A percentile compares a stretch with the other conserved stretches of the same genome.
Conservation (phyloP, 1,140 invertebrate genomes). For the roundworm (Caenorhabditis elegans) region DNA sequence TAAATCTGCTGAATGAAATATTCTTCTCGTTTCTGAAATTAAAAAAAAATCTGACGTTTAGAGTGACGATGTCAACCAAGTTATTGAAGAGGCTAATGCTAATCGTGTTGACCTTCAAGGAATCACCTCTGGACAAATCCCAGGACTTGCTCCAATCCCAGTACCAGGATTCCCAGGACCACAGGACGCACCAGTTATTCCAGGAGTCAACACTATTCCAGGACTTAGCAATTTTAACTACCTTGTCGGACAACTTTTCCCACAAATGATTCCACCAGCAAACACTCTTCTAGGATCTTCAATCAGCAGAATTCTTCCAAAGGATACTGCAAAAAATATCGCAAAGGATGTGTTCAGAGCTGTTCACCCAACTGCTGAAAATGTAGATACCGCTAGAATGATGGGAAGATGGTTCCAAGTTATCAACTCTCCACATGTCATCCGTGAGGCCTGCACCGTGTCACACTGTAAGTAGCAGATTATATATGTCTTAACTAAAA, state of each 20-base stretch:
- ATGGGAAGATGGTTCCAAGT: conserved; percentile 67
- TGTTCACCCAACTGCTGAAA: conserved; percentile 65
- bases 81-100: conserved; percentile 32
- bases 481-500: neutral
- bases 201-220: conserved; percentile 65
- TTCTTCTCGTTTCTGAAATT: neutral
- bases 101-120: conserved; percentile 55
- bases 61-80: conserved; percentile 40
- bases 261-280: conserved; percentile 67
- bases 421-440: conserved; percentile 66
- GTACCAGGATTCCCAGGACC: conserved; percentile 65
- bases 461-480: conserved; percentile 59
- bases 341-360: conserved; percentile 66
- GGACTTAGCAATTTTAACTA: conserved; percentile 66
- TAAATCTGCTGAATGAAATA: neutral
- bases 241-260: conserved; percentile 64
- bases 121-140: conserved; percentile 62
- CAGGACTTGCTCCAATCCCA: conserved; percentile 65
- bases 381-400: conserved; percentile 66
- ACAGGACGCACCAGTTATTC: conserved; percentile 60
- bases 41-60: neutral
- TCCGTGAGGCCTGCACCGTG: conserved; percentile 65
- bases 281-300: conserved; percentile 66
- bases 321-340: conserved; percentile 65
- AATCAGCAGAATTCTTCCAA: conserved; percentile 62